Percentiles rank a stretch among this genome's conserved stretches.
Conservation (phyloP, 2,797 vertebrate species). For the Aeoliscus strigatus region DNA sequence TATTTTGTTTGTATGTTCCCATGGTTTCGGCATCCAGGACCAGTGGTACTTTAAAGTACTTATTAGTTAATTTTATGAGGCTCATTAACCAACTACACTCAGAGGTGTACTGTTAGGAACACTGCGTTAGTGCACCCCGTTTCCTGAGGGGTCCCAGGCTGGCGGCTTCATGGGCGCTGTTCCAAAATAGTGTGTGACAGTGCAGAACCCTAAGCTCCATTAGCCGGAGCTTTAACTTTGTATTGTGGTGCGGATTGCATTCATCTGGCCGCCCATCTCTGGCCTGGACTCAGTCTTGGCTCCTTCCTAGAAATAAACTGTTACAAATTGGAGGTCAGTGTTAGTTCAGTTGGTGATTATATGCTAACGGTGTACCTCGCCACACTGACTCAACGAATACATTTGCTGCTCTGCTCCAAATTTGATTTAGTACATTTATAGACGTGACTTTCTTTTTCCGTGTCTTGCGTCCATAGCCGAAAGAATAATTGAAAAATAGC, state of each 20-base stretch:
- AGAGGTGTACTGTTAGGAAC: neutral
- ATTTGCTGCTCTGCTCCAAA: constrained; percentile 8
- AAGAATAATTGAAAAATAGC: no score
- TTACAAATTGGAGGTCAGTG: constrained; percentile 47
- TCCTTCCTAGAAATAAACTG: constrained; percentile 45
- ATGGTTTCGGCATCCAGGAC: neutral
- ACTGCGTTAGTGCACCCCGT: constrained; percentile 1
- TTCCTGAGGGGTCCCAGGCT: constrained; percentile 1
- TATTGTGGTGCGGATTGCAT: constrained; percentile 46
- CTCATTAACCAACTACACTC: neutral
- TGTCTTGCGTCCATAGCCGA: no score
- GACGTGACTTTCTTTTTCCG: constrained; percentile 28
- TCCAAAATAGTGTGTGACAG: constrained; percentile 42
- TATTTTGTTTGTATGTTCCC: no score
- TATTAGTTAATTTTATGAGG: neutral
- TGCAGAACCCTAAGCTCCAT: constrained; percentile 52
- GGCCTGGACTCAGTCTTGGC: constrained; percentile 22
- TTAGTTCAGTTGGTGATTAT: constrained; percentile 46
- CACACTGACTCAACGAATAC: constrained; percentile 11
- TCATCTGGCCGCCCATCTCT: constrained; percentile 47
- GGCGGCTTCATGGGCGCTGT: constrained; percentile 13
- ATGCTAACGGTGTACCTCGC: constrained; percentile 15
- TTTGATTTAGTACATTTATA: constrained; percentile 18
- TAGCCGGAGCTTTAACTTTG: constrained; percentile 32
- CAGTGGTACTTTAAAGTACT: neutral